Evolutionary conservation across 2,113 vertebrate species (phyloP).

Genomic region (Carassius gibelio): DNA sequence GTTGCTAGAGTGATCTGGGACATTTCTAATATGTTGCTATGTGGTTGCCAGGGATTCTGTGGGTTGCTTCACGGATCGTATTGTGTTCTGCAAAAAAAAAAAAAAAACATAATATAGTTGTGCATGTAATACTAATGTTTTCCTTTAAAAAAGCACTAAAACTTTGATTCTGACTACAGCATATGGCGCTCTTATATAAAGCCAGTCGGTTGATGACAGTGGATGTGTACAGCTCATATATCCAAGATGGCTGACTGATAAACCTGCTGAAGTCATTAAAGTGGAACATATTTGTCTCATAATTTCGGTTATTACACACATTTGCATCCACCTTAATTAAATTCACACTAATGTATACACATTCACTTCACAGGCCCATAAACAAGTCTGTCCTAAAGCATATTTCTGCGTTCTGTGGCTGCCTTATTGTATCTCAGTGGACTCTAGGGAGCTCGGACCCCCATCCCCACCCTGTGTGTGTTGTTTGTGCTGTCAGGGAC

Average conservation of each 20-base stretch:
- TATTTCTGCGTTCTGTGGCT: constrained; percentile 54
- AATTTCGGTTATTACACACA: constrained; percentile 48
- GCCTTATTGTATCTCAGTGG: constrained; percentile 66
- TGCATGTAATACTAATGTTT: background rate
- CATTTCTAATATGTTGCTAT: background rate
- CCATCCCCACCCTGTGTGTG: constrained; percentile 67
- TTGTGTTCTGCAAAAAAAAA: background rate
- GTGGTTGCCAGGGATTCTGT: no score
- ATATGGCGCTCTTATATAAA: background rate
- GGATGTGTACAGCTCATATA: background rate
- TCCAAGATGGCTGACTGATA: background rate
- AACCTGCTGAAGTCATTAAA: constrained; percentile 35
- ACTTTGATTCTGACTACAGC: background rate
- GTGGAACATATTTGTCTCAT: constrained; percentile 35
- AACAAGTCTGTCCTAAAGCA: constrained; percentile 62
- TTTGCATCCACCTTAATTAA: constrained; percentile 54
- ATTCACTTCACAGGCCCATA: constrained; percentile 41
- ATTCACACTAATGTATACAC: constrained; percentile 34
- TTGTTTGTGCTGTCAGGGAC: constrained; percentile 89
- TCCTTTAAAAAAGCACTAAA: background rate
- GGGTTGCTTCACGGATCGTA: no score
- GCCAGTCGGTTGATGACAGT: background rate
- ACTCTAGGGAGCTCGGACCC: constrained; percentile 46
- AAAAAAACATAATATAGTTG: no score
- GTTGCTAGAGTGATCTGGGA: no score